phyloP scores from a whole-genome alignment of 2,888 invertebrate genomes.

The Ryuthela nishihirai region DNA sequence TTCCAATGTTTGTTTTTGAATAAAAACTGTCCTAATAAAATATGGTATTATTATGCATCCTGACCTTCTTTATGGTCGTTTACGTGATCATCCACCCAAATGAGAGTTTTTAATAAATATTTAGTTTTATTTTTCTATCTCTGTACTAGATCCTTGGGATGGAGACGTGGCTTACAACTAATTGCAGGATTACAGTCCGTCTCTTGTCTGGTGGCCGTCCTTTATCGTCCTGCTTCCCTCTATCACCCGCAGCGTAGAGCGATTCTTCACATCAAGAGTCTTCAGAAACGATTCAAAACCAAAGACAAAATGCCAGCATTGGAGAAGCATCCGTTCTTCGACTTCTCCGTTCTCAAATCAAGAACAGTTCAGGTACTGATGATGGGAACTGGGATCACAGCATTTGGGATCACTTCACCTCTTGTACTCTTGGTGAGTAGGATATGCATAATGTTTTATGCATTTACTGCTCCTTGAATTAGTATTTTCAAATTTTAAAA shows the following conservation, averaged over 20 bases:
- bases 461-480: too few species aligned
- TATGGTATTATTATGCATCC: too few species aligned
- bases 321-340: constrained; percentile 70
- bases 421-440: constrained; percentile 68
- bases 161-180: constrained; percentile 32
- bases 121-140: too few species aligned
- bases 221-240: constrained; percentile 32
- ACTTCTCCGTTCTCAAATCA: constrained; percentile 77
- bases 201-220: constrained; percentile 14
- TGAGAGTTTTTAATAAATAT: too few species aligned
- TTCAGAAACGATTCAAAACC: constrained; percentile 20
- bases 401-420: constrained; percentile 80
- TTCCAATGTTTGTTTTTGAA: too few species aligned
- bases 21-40: too few species aligned
- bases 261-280: constrained; percentile 39
- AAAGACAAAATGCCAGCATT: constrained; percentile 13
- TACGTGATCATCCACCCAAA: too few species aligned
- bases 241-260: constrained; percentile 40
- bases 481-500: too few species aligned
- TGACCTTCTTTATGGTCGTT: too few species aligned
- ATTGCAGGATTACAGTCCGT: constrained; percentile 19
- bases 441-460: too few species aligned
- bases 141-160: constrained; percentile 24
- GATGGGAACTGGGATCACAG: constrained; percentile 71
- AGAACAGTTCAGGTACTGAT: constrained; percentile 78